These are phyloP conservation scores for Sebastes fasciatus DNA, from an alignment of 2,113 vertebrate genomes.

Conservation along the genomic window DNA sequence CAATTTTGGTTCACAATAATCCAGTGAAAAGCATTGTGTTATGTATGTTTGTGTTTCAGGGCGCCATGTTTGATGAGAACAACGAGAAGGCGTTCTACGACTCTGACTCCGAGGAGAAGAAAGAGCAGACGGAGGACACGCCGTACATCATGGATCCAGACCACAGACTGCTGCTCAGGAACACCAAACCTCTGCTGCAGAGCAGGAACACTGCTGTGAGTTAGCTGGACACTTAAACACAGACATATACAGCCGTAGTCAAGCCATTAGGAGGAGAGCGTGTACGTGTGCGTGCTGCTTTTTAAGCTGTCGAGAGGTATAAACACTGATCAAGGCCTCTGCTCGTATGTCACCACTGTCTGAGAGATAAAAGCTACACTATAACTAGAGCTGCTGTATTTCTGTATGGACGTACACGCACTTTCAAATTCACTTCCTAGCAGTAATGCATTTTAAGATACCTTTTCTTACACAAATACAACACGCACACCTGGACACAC, in stretches of 20 bases:
- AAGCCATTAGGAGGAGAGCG: neutral
- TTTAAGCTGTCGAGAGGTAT: neutral
- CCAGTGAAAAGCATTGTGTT: neutral
- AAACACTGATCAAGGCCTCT: neutral
- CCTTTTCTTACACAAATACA: slow-evolving; percentile 31
- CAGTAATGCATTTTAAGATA: slow-evolving; percentile 3
- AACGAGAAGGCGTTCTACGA: slow-evolving; percentile 91
- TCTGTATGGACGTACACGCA: neutral
- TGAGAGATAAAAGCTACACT: slow-evolving; percentile 25
- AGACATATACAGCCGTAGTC: neutral
- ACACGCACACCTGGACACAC: slow-evolving; percentile 13
- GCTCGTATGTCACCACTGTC: neutral
- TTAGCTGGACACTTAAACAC: slow-evolving; percentile 10
- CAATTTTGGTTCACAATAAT: neutral
- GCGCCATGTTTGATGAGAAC: slow-evolving; percentile 84
- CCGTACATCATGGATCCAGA: slow-evolving; percentile 95
- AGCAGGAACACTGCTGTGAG: slow-evolving; percentile 98
- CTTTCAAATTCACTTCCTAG: neutral
- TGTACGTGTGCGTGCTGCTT: neutral
- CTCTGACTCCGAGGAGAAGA: slow-evolving; percentile 90
- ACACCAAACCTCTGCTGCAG: slow-evolving; percentile 96
- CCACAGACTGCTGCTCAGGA: slow-evolving; percentile 92
- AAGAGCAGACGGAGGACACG: slow-evolving; percentile 74
- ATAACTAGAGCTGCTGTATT: neutral
- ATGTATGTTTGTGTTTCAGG: slow-evolving; percentile 79